Conservation (phyloP, 2,797 vertebrate genomes). For the Tarsius wallacei region DNA sequence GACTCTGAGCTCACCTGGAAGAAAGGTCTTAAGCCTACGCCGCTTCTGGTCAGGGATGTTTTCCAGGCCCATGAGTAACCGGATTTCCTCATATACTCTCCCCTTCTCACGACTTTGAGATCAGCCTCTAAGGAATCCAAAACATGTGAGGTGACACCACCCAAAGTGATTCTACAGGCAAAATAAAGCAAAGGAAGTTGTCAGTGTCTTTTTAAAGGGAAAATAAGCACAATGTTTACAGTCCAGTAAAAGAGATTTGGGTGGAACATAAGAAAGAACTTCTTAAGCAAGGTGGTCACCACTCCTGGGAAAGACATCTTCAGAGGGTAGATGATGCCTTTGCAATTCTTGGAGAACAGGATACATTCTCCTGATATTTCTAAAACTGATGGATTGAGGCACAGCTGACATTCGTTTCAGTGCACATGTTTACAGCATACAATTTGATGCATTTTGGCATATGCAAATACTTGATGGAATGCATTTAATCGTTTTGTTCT, state of each 20-base stretch:
- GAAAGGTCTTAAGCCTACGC: conserved; percentile 21
- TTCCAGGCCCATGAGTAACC: neutral
- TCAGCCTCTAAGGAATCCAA: conserved; percentile 17
- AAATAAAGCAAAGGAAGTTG: neutral
- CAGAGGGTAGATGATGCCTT: neutral
- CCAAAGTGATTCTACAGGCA: neutral
- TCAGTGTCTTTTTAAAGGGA: neutral
- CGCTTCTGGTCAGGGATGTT: neutral
- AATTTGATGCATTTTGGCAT: neutral
- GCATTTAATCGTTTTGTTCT: neutral
- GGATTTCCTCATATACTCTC: neutral
- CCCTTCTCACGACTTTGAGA: neutral
- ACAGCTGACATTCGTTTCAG: neutral
- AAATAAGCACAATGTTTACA: neutral
- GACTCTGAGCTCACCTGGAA: neutral
- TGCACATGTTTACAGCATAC: neutral
- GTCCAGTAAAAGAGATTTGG: neutral
- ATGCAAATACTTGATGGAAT: neutral
- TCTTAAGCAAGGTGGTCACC: neutral
- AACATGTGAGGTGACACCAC: neutral
- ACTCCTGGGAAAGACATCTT: neutral
- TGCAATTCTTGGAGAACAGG: neutral
- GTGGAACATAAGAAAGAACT: neutral
- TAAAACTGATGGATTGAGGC: neutral
- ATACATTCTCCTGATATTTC: neutral